Evolutionary conservation across 2,888 invertebrate genomes (phyloP), one percentile per base, ranked within the genome.

Genomic region (Drosophila ustulata): DNA sequence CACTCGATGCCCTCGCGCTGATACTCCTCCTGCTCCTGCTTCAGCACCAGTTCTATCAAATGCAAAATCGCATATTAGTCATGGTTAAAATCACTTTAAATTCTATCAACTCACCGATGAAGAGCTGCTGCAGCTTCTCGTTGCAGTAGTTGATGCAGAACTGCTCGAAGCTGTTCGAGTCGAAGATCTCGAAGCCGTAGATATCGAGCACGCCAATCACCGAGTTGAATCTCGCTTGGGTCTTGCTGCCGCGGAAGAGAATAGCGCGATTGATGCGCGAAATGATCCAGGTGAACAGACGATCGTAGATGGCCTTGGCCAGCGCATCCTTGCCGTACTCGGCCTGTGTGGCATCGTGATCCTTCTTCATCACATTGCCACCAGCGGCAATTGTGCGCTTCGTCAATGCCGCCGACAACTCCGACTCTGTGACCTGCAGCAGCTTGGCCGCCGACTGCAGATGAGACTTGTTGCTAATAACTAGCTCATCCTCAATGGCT

Each of bases 61-160:
- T 18, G 18, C n/a, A 3, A 18, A 53, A 1, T 11, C 11, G 4
- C 8, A 18, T 9, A 25, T 30, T 25, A 49, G 45, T 30, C 11
- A 9, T 1, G 9, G 2, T 2, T 13, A 11, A 1, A 25, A 9
- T 28, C 4, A 4, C n/a, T 2, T 1, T 2, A 0, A 2, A 5
- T 3, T 4, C n/a, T 5, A 11, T 1, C 1, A 30, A 78, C 93
- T 93, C 89, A 96, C 97, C 97, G 89, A 99, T 99, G 91, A 99
- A 99, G 37, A 99, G 93, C 92, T 99, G 99, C 91, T 99, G 99
- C 76, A 99, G 93, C 92, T 99, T 99, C 93, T 99, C 99, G 92
- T 99, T 99, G 91, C 99, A 99, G 93, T 99, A 99, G 93, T 99
- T 99, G 13, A 99, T 99, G 93, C 99, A 99, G 93, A 99, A 98